These are phyloP conservation scores for Euzetes globulus DNA, from an alignment of 2,888 invertebrate species.

Conservation along the genomic window DNA sequence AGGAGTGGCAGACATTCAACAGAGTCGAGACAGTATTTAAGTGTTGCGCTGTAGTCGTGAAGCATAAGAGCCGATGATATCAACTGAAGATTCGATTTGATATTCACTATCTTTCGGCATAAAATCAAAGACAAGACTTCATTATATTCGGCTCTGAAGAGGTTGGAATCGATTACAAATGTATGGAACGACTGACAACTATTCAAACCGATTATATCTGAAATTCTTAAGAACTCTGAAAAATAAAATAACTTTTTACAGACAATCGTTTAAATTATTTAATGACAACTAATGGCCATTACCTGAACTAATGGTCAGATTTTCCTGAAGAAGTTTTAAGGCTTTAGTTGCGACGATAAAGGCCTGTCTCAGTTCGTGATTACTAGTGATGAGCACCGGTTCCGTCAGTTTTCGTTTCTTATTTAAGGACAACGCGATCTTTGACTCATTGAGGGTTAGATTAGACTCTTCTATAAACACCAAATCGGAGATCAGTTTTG, in stretches of 20 bases:
- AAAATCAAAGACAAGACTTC: background rate
- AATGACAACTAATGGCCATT: background rate
- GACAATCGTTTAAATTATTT: background rate
- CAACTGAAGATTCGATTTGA: constrained; percentile 9
- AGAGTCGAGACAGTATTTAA: background rate
- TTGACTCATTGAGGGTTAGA: background rate
- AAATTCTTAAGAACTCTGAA: constrained; percentile 1
- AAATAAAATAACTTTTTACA: too few relatives aligned
- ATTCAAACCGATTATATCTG: background rate
- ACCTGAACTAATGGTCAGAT: constrained; percentile 9
- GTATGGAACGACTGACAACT: background rate
- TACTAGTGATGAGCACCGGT: background rate
- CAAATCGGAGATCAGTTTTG: background rate
- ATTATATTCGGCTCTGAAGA: constrained; percentile 14
- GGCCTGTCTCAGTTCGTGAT: background rate
- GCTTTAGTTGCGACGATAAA: constrained; percentile 17
- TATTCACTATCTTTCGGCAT: background rate
- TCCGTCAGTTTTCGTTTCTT: constrained; percentile 15
- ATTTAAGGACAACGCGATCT: background rate
- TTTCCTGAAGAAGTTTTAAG: constrained; percentile 14
- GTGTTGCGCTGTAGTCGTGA: constrained; percentile 13
- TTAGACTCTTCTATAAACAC: constrained; percentile 1
- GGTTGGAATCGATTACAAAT: background rate
- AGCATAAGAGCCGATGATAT: constrained; percentile 29
- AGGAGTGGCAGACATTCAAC: background rate